Evolutionary conservation across 1,140 invertebrate genomes (phyloP).

Genomic region (Galendromus occidentalis): DNA sequence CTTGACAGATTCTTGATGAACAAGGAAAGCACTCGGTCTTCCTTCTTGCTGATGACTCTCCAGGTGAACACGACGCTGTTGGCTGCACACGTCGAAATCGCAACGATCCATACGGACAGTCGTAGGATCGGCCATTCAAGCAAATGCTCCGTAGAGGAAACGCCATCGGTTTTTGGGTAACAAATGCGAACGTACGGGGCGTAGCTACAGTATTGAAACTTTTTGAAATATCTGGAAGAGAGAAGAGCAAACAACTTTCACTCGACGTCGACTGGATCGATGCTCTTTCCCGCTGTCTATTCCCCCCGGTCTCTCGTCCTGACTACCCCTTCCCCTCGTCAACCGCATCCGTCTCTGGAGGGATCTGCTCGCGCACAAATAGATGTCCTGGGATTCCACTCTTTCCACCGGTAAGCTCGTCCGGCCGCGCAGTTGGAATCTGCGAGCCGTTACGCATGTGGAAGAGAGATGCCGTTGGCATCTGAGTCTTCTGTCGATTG

Average conservation of each 20-base stretch:
- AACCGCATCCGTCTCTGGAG: too few species aligned
- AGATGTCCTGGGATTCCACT: too few species aligned
- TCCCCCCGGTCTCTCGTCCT: too few species aligned
- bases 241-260: slow-evolving; percentile 16
- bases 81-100: slow-evolving; percentile 39
- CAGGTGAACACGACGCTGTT: slow-evolving; percentile 47
- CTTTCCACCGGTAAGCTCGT: too few species aligned
- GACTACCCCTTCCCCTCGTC: too few species aligned
- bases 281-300: too few species aligned
- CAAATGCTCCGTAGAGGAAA: slow-evolving; percentile 34
- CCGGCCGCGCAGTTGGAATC: too few species aligned
- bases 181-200: slow-evolving; percentile 40
- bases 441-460: too few species aligned
- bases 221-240: slow-evolving; percentile 41
- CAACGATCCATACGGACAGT: slow-evolving; percentile 49
- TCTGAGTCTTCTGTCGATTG: too few species aligned
- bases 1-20: slow-evolving; percentile 48
- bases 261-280: not conserved
- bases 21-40: slow-evolving; percentile 29
- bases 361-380: too few species aligned
- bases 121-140: slow-evolving; percentile 40
- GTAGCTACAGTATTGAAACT: slow-evolving; percentile 46
- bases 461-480: too few species aligned
- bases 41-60: slow-evolving; percentile 35
- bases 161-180: slow-evolving; percentile 42